Conservation (phyloP, 2,888 invertebrate genomes). For the Heliconius cydno region DNA sequence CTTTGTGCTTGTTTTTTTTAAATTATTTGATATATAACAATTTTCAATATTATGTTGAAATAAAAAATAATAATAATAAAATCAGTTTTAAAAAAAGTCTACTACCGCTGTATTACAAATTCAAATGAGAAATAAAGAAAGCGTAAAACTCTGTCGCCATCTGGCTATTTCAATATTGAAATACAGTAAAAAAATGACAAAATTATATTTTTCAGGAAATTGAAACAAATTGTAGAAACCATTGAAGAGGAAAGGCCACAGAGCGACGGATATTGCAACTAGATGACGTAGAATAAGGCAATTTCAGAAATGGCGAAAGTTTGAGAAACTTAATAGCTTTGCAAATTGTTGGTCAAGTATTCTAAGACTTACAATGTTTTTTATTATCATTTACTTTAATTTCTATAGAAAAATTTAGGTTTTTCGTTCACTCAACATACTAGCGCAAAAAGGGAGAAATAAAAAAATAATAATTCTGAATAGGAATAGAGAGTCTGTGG, state of each 20-base stretch:
- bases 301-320: neutral
- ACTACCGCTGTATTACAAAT: neutral
- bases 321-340: neutral
- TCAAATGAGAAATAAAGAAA: conserved; percentile 3
- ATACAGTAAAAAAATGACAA: neutral
- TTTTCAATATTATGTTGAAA: too few species aligned
- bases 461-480: too few species aligned
- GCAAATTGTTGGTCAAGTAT: neutral
- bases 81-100: neutral
- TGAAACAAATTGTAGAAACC: conserved; percentile 23
- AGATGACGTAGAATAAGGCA: neutral
- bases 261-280: conserved; percentile 6
- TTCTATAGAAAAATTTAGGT: too few species aligned
- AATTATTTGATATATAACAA: too few species aligned
- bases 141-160: neutral
- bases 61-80: neutral
- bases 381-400: neutral
- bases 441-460: too few species aligned
- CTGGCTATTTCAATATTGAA: conserved; percentile 24
- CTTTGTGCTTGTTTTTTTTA: too few species aligned
- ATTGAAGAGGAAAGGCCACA: conserved; percentile 21
- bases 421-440: too few species aligned
- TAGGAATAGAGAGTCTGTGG: too few species aligned
- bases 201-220: conserved; percentile 28
- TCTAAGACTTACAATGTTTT: neutral